Evolutionary conservation across 1,140 invertebrate species (phyloP), one percentile per base, ranked within the genome.

Genomic region (Eciton burchellii): DNA sequence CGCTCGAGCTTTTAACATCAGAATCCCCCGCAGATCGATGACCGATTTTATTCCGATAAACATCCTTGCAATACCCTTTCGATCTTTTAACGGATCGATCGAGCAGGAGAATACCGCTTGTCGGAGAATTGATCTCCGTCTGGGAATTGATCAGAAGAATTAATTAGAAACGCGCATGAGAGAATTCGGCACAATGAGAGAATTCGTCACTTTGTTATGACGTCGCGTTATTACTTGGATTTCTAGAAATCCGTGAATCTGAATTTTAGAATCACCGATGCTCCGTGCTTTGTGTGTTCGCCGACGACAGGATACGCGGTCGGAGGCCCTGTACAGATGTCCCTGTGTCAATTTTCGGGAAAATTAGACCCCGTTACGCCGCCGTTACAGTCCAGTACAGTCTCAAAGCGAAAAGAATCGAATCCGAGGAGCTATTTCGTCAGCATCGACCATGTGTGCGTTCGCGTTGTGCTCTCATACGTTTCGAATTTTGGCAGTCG

Each of bases 251-350:
- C 14, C 62, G 29, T 14, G 47, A 68, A 77, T 70, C 56, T 70
- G 63, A 79, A 79, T 79, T 70, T 79, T 49, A 70, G 56, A 68
- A 68, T 21, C 56, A 8, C 24, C 52, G 62, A 77, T 79, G 68
- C 70, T 79, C 63, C 45, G 63, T 43, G 29, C 60, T 45, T n/a
- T n/a, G 14, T 43, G 35, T 65, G 60, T 62, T 76, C 73, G 52
- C 73, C 56, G 26, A 56, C 35, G 63, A 12, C 21, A 68, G 62
- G 56, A 79, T 76, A 76, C 24, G 41, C 16, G 68, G 21, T 79
- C 35, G 70, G 68, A 68, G 70, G 21, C 74, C n/a, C n/a, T 21
- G 49, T 45, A 68, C 24, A 79, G 45, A 56, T 79, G 63, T 79
- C 62, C 26, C 29, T 43, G 35, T 24, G 66, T 11, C 35, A 70